A percentile compares a stretch with the other conserved stretches of the same genome.
Conservation (phyloP, 2,797 vertebrate genomes). For the Hybognathus amarus region DNA sequence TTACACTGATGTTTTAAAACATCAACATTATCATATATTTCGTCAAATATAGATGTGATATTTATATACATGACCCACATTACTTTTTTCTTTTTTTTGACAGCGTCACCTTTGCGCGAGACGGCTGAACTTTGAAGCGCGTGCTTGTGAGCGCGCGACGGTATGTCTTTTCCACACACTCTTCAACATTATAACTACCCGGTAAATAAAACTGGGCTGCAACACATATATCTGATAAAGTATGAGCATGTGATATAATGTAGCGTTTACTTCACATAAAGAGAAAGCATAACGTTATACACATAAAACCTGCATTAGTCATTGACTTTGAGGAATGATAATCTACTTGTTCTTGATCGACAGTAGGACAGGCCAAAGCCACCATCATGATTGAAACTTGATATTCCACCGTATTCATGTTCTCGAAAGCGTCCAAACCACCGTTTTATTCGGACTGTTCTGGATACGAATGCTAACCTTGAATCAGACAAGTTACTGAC, state of each 20-base stretch:
- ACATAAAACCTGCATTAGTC: neutral
- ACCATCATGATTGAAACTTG: constrained; percentile 53
- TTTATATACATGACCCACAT: neutral
- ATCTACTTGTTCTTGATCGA: constrained; percentile 57
- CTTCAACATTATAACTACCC: neutral
- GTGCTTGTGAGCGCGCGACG: constrained; percentile 7
- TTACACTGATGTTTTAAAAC: neutral
- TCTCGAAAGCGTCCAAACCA: neutral
- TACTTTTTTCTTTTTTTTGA: neutral
- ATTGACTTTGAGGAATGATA: constrained; percentile 42
- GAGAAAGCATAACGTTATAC: neutral
- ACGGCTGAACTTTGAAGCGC: constrained; percentile 38
- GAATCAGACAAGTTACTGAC: constrained; percentile 65
- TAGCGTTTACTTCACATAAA: neutral
- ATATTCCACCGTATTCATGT: constrained; percentile 42
- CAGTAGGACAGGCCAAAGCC: constrained; percentile 53
- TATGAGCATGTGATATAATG: neutral
- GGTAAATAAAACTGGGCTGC: neutral
- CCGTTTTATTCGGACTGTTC: constrained; percentile 8
- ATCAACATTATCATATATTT: neutral
- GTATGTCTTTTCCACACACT: constrained; percentile 10
- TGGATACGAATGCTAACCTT: constrained; percentile 45
- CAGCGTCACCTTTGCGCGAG: neutral
- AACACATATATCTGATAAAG: neutral
- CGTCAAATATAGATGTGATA: neutral